Evolutionary conservation across 1,140 invertebrate species (phyloP), one percentile per base, ranked within the genome.

Genomic region (Apis cerana): DNA sequence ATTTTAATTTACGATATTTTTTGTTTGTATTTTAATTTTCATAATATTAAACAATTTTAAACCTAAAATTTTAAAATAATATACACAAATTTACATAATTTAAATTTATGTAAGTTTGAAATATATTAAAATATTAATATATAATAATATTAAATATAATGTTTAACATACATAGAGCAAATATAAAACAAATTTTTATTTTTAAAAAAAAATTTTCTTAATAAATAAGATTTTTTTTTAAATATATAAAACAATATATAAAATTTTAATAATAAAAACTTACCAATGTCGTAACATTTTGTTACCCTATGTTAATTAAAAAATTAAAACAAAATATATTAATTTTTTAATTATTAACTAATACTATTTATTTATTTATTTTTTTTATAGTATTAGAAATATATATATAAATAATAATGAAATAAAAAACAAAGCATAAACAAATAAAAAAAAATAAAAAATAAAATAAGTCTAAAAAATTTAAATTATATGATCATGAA

Each of bases 201-300:
- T 9, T 0, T 70, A 17, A 15, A 72, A 9, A 19, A 9, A 56
- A 33, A 58, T 33, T 58, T 58, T 8, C 1, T 33, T 43, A 7
- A 8, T 17, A 33, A 58, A 9, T 5, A 58, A 27, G 33, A 15
- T 58, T 2, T 7, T 8, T 21, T 23, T 72, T 72, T 17, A 5
- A 27, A 19, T 19, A 56, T 21, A 33, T 33, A 1, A 9, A 19
- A 13, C 12, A 11, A 2, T 3, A 43, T 12, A 33, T 58, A 43
- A 72, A 33, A 33, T 72, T 43, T 58, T 9, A 72, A 72, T 43
- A 13, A 12, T 21, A 23, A 72, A 58, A 50, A 72, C 52, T 72
- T 11, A 72, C 70, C 27, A 33, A 58, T 10, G 10, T 58, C 5
- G 27, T 21, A 27, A 58, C 19, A 7, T 58, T 13, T n/a, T 54